A percentile compares a stretch with the other conserved stretches of the same genome.
Evolutionary conservation across 2,113 vertebrate genomes (phyloP).

Genomic region (Dicentrarchus labrax): DNA sequence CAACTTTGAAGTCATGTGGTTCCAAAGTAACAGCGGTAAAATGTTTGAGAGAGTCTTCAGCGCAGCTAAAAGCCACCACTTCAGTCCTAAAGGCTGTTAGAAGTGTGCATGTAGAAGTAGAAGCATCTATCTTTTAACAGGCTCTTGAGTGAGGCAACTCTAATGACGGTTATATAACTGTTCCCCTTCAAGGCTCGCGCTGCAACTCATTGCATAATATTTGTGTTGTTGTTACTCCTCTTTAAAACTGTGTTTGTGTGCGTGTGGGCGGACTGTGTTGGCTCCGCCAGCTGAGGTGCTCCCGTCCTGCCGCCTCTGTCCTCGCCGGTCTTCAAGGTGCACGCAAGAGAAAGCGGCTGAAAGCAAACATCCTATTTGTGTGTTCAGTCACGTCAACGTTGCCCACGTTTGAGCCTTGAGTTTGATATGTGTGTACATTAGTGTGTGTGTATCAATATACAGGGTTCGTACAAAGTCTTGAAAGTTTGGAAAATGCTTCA

Average conservation of each 20-base stretch:
- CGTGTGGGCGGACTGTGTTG: conserved; percentile 14
- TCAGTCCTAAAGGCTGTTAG: conserved; percentile 47
- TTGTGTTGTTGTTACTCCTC: conserved; percentile 38
- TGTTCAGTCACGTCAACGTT: too few relatives aligned
- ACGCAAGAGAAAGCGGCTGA: not conserved
- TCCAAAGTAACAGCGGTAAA: conserved; percentile 16
- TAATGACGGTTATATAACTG: conserved; percentile 76
- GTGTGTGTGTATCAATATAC: not conserved
- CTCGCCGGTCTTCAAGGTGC: conserved; percentile 2
- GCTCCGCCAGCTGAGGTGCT: not conserved
- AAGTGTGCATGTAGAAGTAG: conserved; percentile 48
- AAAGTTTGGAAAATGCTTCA: too few relatives aligned
- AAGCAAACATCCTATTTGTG: not conserved
- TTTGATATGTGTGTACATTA: not conserved
- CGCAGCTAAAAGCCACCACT: conserved; percentile 34
- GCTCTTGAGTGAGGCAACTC: conserved; percentile 48
- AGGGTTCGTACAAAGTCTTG: too few relatives aligned
- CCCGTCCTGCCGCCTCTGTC: not conserved
- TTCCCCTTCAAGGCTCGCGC: conserved; percentile 58
- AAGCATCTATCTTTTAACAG: conserved; percentile 71
- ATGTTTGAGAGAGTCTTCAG: conserved; percentile 44
- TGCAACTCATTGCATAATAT: conserved; percentile 65
- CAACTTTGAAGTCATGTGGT: not conserved
- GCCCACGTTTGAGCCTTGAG: not conserved
- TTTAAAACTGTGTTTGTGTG: conserved; percentile 10